Evolutionary conservation across 1,140 invertebrate species (phyloP), one percentile per base, ranked within the genome.

Genomic region (Melipona quadrifasciata): DNA sequence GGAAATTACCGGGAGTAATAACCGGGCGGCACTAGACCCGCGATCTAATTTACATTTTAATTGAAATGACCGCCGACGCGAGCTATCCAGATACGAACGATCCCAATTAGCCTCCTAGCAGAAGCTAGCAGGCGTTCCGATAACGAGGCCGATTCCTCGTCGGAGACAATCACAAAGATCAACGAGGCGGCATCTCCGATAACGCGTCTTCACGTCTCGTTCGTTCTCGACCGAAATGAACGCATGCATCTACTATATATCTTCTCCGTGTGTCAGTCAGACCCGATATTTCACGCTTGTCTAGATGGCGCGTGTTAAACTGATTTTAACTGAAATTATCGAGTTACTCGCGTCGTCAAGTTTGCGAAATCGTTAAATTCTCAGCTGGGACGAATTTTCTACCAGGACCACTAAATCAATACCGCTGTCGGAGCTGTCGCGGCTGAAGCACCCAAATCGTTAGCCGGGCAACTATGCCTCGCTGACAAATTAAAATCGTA

Each of bases 11-110:
- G 80, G 64, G 57, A 68, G 61, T 53, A 5, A 34, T 51, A 70
- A 61, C 65, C 64, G 65, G 6, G 74, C 61, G 51, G 39, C 65
- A 34, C 47, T 8, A 31, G 81, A 78, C 31, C 31, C 61, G n/a
- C 58, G 34, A 83, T 83, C 74, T 64, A 55, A 78, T 83, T 83
- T 83, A 65, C 81, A 83, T 83, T 83, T 83, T 78, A 83, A 83
- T 83, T 79, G 31, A 68, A 83, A 83, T 71, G 78, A 83, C 31
- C 53, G 39, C 34, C 53, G n/a, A 34, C 55, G 17, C 21, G 39
- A 39, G n/a, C 74, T 82, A 82, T 76, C 80, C 51, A 14, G 81
- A 70, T 70, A 78, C n/a, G 74, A 51, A 83, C 70, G 81, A 34
- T 83, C 77, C 81, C 73, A 82, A 82, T 82, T 82, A 77, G 31